These are phyloP conservation scores for Drosophila imparisetae DNA, from an alignment of 2,888 invertebrate species.

Conservation along the genomic window DNA sequence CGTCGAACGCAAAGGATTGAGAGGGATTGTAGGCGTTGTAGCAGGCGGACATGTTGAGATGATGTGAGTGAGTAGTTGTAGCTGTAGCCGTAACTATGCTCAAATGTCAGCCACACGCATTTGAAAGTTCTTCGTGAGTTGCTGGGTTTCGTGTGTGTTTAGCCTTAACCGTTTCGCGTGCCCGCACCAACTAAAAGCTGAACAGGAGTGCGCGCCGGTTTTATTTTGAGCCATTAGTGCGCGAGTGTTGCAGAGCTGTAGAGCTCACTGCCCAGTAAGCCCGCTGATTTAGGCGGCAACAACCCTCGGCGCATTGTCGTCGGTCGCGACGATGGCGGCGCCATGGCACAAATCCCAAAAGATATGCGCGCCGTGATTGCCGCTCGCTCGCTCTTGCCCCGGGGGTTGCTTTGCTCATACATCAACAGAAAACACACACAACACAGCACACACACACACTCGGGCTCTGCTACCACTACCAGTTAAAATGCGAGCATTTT, in stretches of 20 bases:
- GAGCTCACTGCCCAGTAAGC: slow-evolving; percentile 59
- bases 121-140: slow-evolving; percentile 14
- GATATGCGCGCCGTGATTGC: slow-evolving; percentile 77
- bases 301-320: slow-evolving; percentile 82
- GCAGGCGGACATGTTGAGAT: slow-evolving; percentile 82
- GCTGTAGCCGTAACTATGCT: slow-evolving; percentile 19
- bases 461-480: slow-evolving; percentile 41
- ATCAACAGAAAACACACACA: slow-evolving; percentile 18
- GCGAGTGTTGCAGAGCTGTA: slow-evolving; percentile 33
- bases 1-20: slow-evolving; percentile 82
- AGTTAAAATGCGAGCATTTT: slow-evolving; percentile 75
- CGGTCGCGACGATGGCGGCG: slow-evolving; percentile 82
- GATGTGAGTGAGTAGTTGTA: slow-evolving; percentile 1
- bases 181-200: slow-evolving; percentile 82
- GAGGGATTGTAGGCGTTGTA: slow-evolving; percentile 68
- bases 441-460: background rate
- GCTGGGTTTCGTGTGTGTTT: slow-evolving; percentile 11
- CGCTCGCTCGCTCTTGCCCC: slow-evolving; percentile 48
- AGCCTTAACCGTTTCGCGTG: slow-evolving; percentile 80
- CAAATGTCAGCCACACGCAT: slow-evolving; percentile 43
- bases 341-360: slow-evolving; percentile 80
- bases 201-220: slow-evolving; percentile 80
- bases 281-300: slow-evolving; percentile 75
- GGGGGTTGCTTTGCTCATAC: slow-evolving; percentile 78
- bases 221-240: slow-evolving; percentile 78